These are phyloP conservation scores for Drosophila mimetica DNA, from an alignment of 2,888 invertebrate genomes.

Conservation along the genomic window DNA sequence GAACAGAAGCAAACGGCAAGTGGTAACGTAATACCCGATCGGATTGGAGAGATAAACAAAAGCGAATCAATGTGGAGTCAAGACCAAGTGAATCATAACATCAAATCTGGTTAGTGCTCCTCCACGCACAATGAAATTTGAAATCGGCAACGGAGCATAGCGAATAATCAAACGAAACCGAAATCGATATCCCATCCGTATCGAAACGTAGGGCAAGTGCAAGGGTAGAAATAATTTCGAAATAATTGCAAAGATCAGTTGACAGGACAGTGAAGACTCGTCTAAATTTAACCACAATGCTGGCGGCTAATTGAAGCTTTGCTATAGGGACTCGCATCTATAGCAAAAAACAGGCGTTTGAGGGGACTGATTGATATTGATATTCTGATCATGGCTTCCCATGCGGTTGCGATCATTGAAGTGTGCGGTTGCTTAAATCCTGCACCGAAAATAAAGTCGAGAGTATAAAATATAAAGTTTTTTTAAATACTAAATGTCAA, in stretches of 20 bases:
- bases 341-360: conserved; percentile 9
- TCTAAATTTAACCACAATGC: conserved; percentile 46
- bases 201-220: conserved; percentile 35
- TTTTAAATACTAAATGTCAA: neutral
- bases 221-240: conserved; percentile 34
- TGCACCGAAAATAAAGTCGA: neutral
- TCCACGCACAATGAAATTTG: conserved; percentile 39
- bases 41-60: conserved; percentile 12
- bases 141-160: conserved; percentile 32
- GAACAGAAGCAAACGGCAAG: conserved; percentile 32
- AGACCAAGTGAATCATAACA: conserved; percentile 36
- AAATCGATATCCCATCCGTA: conserved; percentile 46
- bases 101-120: conserved; percentile 34
- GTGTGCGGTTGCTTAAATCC: conserved; percentile 11
- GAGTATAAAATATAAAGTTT: neutral
- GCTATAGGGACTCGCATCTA: conserved; percentile 12
- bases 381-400: conserved; percentile 46
- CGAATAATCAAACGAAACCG: conserved; percentile 41
- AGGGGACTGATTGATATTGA: conserved; percentile 38
- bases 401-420: conserved; percentile 34
- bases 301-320: conserved; percentile 40
- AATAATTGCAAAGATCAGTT: conserved; percentile 14
- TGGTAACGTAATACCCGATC: conserved; percentile 57
- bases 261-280: conserved; percentile 23
- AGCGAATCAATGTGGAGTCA: conserved; percentile 14